Base-by-base conservation (phyloP, 2,888 invertebrate genomes). In the Panzeria rudis region DNA sequence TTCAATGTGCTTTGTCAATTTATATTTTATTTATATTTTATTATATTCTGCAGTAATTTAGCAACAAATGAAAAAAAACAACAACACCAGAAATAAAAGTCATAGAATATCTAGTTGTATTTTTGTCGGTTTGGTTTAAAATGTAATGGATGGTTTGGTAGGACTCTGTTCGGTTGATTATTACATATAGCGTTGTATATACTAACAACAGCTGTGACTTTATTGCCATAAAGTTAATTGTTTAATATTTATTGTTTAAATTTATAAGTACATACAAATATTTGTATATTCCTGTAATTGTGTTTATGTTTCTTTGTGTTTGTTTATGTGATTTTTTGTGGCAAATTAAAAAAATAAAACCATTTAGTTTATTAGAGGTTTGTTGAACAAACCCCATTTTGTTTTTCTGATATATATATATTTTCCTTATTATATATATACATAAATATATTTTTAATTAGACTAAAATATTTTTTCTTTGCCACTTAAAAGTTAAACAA, bases 191-290 rank as follows among this genome's bases (percentile, higher is more conserved):
- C 29, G 2, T 5, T 29, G 29, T 29, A 29, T 29, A 50, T 20
- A 17, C 25, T 29, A 47, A 44, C 76, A 69, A 64, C 82, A 75
- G 69, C 64, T 76, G 76, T 69, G 75, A 76, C 75, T 75, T 76
- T 77, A 72, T 61, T 44, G 66, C 44, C 44, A 72, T 83, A 78
- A 83, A 83, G 72, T 78, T 78, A 78, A 78, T 78, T 61, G 61
- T 78, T 72, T 77, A 72, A 75, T 69, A 38, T 64, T 17, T 47
- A 59, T 23, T 61, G 50, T 59, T 64, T 38, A 75, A 32, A 52
- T 50, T 25, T 50, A 25, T 62, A 52, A 13, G 29, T 52, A 52
- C 29, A 29, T 29, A 5, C 29, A 29, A 75, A 75, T 75, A 56
- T 56, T 44, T 66, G 5, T 44, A 3, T 76, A 23, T 32, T 44